These are phyloP conservation scores for Tyrannus savana DNA, from an alignment of 2,113 vertebrate species.

Conservation along the genomic window DNA sequence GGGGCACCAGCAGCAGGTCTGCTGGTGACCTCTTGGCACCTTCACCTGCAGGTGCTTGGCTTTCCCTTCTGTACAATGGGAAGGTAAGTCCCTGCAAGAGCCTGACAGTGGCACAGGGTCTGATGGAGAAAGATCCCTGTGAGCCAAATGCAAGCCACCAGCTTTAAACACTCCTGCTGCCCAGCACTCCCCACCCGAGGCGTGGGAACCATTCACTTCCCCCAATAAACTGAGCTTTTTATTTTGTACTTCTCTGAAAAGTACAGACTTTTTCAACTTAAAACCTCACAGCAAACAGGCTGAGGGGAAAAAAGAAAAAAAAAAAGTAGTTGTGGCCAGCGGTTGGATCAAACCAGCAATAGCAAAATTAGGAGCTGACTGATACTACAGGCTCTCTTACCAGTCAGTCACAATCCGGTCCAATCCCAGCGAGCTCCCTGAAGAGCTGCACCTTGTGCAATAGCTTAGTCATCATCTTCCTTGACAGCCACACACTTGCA, in stretches of 20 bases:
- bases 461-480: constrained; percentile 61
- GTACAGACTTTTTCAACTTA: not conserved
- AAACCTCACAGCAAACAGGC: not conserved
- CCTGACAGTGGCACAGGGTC: not conserved
- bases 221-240: not conserved
- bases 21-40: not conserved
- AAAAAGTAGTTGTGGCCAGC: not conserved
- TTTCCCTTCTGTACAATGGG: not conserved
- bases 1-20: not conserved
- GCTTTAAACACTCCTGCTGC: not conserved
- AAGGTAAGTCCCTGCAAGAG: not conserved
- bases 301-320: not conserved
- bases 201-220: not conserved
- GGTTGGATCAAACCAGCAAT: not conserved
- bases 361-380: not conserved
- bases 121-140: accelerated
- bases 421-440: not conserved
- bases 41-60: not conserved
- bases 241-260: not conserved
- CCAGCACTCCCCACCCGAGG: not conserved
- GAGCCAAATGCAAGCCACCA: not conserved
- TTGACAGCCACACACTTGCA: constrained; percentile 4
- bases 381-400: not conserved
- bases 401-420: not conserved
- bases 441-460: constrained; percentile 25